A percentile compares a stretch with the other conserved stretches of the same genome.
phyloP scores from a whole-genome alignment of 92 coral and sea anemone species.

The Zoanthus sansibaricus region DNA sequence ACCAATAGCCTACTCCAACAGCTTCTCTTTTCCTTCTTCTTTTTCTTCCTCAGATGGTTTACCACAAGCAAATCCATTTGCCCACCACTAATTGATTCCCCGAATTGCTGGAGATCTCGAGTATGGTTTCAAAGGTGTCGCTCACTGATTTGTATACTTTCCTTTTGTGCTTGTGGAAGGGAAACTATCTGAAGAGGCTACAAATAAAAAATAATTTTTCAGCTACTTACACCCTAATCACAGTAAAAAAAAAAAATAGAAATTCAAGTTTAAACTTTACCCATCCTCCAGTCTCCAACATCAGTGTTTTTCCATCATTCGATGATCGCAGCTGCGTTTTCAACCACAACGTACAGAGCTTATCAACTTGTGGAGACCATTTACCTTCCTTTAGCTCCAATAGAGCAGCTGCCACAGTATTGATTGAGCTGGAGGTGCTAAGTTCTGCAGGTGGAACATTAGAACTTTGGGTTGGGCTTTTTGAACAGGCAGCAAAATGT shows the following conservation, averaged over 20 bases:
- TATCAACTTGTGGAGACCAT: conserved; percentile 3
- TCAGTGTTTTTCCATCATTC: conserved; percentile 40
- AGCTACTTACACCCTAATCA: background rate
- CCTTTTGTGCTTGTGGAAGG: conserved; percentile 19
- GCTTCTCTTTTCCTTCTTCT: conserved; percentile 1
- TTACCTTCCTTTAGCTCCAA: background rate
- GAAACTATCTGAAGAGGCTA: conserved; percentile 41
- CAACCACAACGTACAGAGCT: conserved; percentile 29
- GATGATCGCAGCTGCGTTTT: conserved; percentile 15
- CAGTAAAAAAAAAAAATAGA: background rate
- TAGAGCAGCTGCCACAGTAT: background rate
- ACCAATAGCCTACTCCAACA: conserved; percentile 31
- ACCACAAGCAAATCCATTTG: conserved; percentile 43
- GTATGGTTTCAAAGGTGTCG: conserved; percentile 29
- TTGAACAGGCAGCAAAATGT: conserved; percentile 14
- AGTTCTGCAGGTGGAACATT: background rate
- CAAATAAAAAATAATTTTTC: background rate
- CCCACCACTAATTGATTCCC: conserved; percentile 28
- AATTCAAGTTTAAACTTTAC: too few relatives aligned
- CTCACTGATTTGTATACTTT: conserved; percentile 1
- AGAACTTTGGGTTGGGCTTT: background rate
- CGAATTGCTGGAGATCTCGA: conserved; percentile 34
- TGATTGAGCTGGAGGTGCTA: background rate
- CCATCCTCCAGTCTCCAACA: too few relatives aligned
- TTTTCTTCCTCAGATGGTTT: conserved; percentile 5